Evolutionary conservation across 2,113 vertebrate species (phyloP).

Genomic region (Tautogolabrus adspersus): DNA sequence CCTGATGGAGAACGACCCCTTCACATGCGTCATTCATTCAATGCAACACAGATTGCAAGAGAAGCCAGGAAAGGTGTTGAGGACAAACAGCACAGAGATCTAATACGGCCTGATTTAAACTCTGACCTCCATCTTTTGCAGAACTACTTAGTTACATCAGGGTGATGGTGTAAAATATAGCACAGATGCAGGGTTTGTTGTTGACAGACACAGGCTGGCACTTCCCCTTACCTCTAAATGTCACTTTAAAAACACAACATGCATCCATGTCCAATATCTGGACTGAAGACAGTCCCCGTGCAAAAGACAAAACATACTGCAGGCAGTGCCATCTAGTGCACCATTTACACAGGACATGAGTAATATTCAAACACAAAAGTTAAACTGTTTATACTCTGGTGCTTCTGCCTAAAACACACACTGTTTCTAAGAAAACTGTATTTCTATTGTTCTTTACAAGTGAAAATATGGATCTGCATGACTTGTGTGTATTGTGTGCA

Average conservation of each 20-base stretch:
- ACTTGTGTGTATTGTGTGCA: not conserved
- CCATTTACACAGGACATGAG: not conserved
- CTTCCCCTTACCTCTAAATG: conserved; percentile 25
- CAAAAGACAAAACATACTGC: not conserved
- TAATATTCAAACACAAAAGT: too few species aligned
- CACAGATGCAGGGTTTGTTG: conserved; percentile 9
- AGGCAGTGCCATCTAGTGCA: conserved; percentile 1
- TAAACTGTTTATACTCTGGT: too few species aligned
- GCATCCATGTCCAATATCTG: not conserved
- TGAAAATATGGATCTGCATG: not conserved
- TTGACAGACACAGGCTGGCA: not conserved
- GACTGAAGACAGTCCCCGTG: not conserved
- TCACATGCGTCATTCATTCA: conserved; percentile 84
- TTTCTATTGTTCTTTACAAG: not conserved
- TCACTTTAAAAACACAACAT: not conserved
- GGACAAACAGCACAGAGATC: conserved; percentile 11
- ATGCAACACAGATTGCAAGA: conserved; percentile 71
- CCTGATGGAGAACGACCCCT: conserved; percentile 86
- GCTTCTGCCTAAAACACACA: not conserved
- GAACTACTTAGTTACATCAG: conserved; percentile 17
- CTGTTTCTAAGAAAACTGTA: conserved; percentile 1
- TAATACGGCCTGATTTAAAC: conserved; percentile 12
- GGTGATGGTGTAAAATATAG: conserved; percentile 1
- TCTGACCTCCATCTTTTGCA: conserved; percentile 13
- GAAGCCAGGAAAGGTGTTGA: conserved; percentile 25